Conservation (phyloP, 2,797 vertebrate genomes). For the Crypturellus tataupa region DNA sequence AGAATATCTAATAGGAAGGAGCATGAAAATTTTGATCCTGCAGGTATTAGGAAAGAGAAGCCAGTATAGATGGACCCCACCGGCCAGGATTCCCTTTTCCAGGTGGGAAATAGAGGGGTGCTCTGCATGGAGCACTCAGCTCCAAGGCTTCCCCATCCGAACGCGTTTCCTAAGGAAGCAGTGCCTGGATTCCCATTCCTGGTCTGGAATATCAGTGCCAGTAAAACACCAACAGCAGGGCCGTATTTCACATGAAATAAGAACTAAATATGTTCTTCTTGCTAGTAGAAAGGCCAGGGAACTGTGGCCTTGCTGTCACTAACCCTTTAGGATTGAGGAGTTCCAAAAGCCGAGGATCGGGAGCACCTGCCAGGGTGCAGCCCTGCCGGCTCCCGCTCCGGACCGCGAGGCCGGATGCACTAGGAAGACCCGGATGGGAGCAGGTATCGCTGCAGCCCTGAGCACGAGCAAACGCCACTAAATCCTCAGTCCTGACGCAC, state of each 20-base stretch:
- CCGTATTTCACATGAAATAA: background rate
- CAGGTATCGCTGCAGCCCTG: too few relatives aligned
- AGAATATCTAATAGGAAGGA: background rate
- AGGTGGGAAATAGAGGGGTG: accelerated
- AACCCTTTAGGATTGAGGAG: background rate
- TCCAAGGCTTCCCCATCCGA: background rate
- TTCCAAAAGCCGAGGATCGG: background rate
- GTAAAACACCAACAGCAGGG: accelerated
- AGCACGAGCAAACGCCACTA: slow-evolving; percentile 50
- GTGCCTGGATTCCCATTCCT: background rate
- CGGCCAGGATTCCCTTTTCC: background rate
- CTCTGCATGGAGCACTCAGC: background rate
- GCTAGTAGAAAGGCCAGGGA: background rate
- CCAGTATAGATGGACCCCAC: accelerated
- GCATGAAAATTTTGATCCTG: background rate
- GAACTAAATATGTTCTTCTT: background rate
- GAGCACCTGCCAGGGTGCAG: too few relatives aligned
- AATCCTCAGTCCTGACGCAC: background rate
- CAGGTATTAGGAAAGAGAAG: background rate
- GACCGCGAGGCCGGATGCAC: too few relatives aligned
- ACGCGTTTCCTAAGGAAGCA: background rate
- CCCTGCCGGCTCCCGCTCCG: too few relatives aligned
- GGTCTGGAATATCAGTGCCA: background rate
- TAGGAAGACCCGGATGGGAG: too few relatives aligned
- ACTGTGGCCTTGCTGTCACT: background rate